These are phyloP conservation scores for Lapara coniferarum DNA, from an alignment of 2,888 invertebrate species.

Conservation along the genomic window DNA sequence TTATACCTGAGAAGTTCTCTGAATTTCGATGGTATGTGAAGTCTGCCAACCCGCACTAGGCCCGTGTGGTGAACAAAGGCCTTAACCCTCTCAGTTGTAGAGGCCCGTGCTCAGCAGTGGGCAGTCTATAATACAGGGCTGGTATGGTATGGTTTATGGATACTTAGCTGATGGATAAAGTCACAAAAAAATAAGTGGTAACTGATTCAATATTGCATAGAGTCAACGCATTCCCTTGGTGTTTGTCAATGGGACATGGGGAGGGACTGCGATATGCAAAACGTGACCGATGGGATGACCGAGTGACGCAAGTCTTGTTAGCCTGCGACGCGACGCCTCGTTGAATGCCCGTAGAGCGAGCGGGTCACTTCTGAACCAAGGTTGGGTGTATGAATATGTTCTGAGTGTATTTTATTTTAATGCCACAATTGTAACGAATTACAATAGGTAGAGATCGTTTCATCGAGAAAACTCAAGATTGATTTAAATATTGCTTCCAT, in stretches of 20 bases:
- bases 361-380: background rate
- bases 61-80: too few species aligned
- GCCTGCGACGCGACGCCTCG: conserved; percentile 42
- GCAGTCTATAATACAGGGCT: too few species aligned
- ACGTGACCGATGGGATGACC: conserved; percentile 76
- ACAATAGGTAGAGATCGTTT: too few species aligned
- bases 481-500: too few species aligned
- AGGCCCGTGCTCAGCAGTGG: too few species aligned
- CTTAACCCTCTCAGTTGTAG: too few species aligned
- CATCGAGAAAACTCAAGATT: too few species aligned
- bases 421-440: background rate
- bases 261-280: conserved; percentile 59
- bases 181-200: background rate
- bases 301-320: conserved; percentile 61
- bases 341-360: background rate
- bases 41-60: too few species aligned
- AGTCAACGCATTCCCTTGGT: conserved; percentile 26
- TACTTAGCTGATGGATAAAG: too few species aligned
- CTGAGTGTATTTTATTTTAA: background rate
- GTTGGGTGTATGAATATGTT: background rate
- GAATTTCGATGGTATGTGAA: too few species aligned
- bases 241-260: conserved; percentile 64
- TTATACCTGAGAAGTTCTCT: too few species aligned
- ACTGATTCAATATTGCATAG: conserved; percentile 18
- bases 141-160: too few species aligned